Evolutionary conservation across 2,797 vertebrate species (phyloP), one percentile per base, ranked within the genome.

Genomic region (Sebastes nivosus): DNA sequence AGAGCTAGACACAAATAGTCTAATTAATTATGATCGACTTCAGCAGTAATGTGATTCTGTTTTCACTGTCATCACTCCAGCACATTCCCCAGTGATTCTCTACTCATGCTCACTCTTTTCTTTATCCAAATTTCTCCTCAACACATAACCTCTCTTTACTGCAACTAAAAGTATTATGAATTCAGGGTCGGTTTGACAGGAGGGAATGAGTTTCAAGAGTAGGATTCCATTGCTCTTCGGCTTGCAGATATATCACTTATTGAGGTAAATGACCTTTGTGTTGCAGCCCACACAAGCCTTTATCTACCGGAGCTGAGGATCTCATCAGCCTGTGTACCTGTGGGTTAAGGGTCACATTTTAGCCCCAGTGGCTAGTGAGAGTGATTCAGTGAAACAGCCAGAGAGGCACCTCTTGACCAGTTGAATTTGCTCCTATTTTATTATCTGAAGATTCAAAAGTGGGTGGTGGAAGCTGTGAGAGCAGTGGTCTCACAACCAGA

Each of bases 1-100:
- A 67, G 61, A 86, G 6, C 57, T 58, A 8, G 34, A 83, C 75
- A 82, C 60, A 87, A 90, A 84, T 77, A 77, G 72, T 54, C 72
- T 83, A 72, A 91, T 93, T 91, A 89, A 85, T 58, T 78, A 46
- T 79, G 81, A 91, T 81, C 52, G 65, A 80, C 71, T 60, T 85
- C 70, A 81, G 52, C 38, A 10, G 42, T 75, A 34, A 71, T 69
- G 72, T 24, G 54, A 71, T 67, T 73, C 59, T 59, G 58, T 81
- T 79, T 75, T 71, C 24, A 18, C 57, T 52, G 52, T 59, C 46
- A 75, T 84, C 71, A 58, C 16, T 55, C 11, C 30, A 64, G 20
- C 18, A 69, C 32, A 54, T 55, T 74, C 65, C 20, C 34, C 29
- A 46, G 24, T 54, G 67, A 61, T 75, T 70, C 55, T 16, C 32